A percentile compares a stretch with the other conserved stretches of the same genome.
Evolutionary conservation across 2,888 invertebrate genomes (phyloP).

Genomic region (Xestoiulus laeticollis): DNA sequence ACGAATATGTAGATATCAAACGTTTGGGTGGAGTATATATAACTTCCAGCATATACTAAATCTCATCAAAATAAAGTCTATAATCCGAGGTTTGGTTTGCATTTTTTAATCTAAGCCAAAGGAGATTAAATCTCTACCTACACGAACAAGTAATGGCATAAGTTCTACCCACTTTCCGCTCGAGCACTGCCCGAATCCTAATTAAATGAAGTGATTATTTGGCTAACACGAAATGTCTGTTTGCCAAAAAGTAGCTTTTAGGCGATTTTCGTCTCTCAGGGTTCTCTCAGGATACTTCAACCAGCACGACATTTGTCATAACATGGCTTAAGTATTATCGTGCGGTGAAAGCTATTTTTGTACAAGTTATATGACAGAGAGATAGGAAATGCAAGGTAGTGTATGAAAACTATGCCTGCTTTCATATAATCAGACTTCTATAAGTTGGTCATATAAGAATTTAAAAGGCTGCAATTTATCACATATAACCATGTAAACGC

Average conservation of each 20-base stretch:
- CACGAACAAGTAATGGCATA: background rate
- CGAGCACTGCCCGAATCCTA: slow-evolving; percentile 16
- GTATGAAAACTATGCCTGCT: slow-evolving; percentile 2
- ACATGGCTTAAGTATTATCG: slow-evolving; percentile 35
- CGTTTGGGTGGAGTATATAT: background rate
- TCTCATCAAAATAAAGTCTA: too few relatives aligned
- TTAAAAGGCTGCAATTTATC: too few relatives aligned
- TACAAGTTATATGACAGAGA: background rate
- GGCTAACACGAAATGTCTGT: background rate
- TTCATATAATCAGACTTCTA: background rate
- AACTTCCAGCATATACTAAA: background rate
- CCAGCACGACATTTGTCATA: slow-evolving; percentile 31
- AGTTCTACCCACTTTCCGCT: background rate
- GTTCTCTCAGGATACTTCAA: slow-evolving; percentile 17
- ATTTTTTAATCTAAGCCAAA: too few relatives aligned
- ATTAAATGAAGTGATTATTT: slow-evolving; percentile 38
- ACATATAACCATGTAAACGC: too few relatives aligned
- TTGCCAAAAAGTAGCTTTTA: slow-evolving; percentile 36
- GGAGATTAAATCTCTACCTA: background rate
- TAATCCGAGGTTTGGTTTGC: too few relatives aligned
- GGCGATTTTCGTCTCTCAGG: background rate
- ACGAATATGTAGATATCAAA: too few relatives aligned
- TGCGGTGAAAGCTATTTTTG: slow-evolving; percentile 31
- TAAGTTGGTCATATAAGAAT: background rate
- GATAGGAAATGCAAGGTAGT: background rate